Conservation (phyloP, 2,113 vertebrate genomes). For the Caretta caretta region DNA sequence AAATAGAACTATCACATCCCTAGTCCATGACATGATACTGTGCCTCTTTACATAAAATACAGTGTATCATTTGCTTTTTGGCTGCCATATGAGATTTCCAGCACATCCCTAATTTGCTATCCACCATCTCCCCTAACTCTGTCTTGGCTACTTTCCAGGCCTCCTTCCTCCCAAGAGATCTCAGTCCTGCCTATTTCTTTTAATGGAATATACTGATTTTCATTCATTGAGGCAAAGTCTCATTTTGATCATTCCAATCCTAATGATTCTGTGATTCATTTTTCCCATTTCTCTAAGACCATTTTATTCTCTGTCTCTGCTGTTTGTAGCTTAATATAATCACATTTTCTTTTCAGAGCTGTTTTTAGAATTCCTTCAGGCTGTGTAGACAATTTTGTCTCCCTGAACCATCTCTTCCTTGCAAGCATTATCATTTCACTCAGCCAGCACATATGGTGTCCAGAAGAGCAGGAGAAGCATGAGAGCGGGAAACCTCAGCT, state of each 20-base stretch:
- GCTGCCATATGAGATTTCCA: neutral
- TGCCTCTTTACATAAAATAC: neutral
- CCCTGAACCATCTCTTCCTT: conserved; percentile 19
- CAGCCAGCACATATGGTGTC: conserved; percentile 26
- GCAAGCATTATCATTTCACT: neutral
- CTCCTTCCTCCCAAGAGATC: neutral
- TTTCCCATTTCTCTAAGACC: neutral
- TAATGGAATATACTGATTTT: neutral
- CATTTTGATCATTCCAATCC: conserved; percentile 38
- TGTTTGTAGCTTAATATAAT: conserved; percentile 46
- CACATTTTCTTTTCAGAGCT: conserved; percentile 50
- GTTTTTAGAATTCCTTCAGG: conserved; percentile 58
- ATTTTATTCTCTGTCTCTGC: conserved; percentile 35
- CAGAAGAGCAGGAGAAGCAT: conserved; percentile 29
- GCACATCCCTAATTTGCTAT: conserved; percentile 22
- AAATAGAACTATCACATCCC: neutral
- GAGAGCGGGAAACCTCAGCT: conserved; percentile 25
- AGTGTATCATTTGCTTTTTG: neutral
- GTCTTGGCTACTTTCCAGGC: conserved; percentile 18
- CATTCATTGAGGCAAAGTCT: conserved; percentile 8
- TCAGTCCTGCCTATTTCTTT: neutral
- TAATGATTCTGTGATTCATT: neutral
- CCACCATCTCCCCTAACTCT: neutral
- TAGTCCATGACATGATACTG: neutral
- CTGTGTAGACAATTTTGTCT: conserved; percentile 27